Evolutionary conservation across 2,888 invertebrate species (phyloP).

Genomic region (Thelaira solivaga): DNA sequence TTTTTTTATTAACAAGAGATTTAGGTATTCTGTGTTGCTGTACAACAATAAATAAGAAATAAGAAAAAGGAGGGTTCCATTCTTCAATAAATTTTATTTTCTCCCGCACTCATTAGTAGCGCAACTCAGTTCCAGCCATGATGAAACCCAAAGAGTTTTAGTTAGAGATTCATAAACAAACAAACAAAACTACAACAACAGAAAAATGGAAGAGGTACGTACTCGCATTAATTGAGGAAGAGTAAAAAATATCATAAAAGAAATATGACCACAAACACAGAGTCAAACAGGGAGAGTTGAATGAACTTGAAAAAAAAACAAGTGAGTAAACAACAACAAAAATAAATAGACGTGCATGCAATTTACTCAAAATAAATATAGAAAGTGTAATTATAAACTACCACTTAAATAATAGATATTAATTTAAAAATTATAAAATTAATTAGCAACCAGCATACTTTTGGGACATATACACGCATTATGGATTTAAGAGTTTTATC

Average conservation of each 20-base stretch:
- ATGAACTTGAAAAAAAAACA: constrained; percentile 26
- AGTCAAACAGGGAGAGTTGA: constrained; percentile 25
- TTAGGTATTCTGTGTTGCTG: background rate
- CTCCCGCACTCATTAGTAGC: constrained; percentile 40
- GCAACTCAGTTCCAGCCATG: background rate
- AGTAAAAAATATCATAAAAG: constrained; percentile 22
- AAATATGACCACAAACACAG: background rate
- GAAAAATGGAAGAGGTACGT: constrained; percentile 14
- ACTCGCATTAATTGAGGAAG: constrained; percentile 24
- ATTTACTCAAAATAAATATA: background rate
- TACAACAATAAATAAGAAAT: background rate
- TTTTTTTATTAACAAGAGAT: constrained; percentile 27
- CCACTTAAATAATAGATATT: too few relatives aligned
- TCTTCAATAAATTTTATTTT: constrained; percentile 7
- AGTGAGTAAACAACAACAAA: constrained; percentile 16
- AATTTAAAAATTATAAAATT: too few relatives aligned
- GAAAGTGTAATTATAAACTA: too few relatives aligned
- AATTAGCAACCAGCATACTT: too few relatives aligned
- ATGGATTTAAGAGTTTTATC: too few relatives aligned
- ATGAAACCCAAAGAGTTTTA: constrained; percentile 9
- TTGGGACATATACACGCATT: too few relatives aligned
- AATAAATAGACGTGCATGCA: background rate
- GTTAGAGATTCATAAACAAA: constrained; percentile 13
- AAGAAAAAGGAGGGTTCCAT: constrained; percentile 14
- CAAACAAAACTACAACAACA: too few relatives aligned